Evolutionary conservation across 2,113 vertebrate genomes (phyloP).

Genomic region (Periophthalmodon schlosseri): DNA sequence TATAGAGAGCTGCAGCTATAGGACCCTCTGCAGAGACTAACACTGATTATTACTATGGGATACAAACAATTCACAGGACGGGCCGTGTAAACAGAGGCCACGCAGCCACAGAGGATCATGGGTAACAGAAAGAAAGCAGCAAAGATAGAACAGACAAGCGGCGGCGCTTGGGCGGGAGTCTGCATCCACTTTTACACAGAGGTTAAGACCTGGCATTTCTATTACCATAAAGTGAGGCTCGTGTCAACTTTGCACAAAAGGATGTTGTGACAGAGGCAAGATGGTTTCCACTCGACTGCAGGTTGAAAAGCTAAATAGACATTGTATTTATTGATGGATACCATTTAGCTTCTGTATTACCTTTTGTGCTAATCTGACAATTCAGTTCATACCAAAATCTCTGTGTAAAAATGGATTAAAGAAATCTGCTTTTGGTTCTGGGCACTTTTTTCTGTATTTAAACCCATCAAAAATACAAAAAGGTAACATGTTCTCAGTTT

Average conservation of each 20-base stretch:
- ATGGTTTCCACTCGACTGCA: not conserved
- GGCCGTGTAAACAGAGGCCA: slow-evolving; percentile 69
- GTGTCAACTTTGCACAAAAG: not conserved
- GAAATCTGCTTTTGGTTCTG: not conserved
- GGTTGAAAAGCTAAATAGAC: not conserved
- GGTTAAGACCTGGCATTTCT: not conserved
- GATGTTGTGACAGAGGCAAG: not conserved
- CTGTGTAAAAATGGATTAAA: not conserved
- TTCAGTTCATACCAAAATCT: not conserved
- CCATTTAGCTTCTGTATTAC: not conserved
- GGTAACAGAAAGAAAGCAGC: slow-evolving; percentile 74
- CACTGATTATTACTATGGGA: slow-evolving; percentile 65
- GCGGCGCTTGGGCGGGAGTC: slow-evolving; percentile 13
- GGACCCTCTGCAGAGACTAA: slow-evolving; percentile 68
- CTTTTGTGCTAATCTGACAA: not conserved
- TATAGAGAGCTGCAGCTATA: slow-evolving; percentile 64
- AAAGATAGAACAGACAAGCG: slow-evolving; percentile 42
- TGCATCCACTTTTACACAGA: slow-evolving; percentile 4
- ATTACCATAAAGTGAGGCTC: not conserved
- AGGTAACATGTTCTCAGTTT: not conserved
- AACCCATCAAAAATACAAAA: slow-evolving; percentile 5
- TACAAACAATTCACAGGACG: slow-evolving; percentile 59
- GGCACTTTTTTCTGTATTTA: slow-evolving; percentile 1
- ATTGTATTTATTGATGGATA: not conserved
- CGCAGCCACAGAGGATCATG: slow-evolving; percentile 60